Base-by-base conservation (phyloP, 1,140 invertebrate species). In the Stegodyphus dumicola region DNA sequence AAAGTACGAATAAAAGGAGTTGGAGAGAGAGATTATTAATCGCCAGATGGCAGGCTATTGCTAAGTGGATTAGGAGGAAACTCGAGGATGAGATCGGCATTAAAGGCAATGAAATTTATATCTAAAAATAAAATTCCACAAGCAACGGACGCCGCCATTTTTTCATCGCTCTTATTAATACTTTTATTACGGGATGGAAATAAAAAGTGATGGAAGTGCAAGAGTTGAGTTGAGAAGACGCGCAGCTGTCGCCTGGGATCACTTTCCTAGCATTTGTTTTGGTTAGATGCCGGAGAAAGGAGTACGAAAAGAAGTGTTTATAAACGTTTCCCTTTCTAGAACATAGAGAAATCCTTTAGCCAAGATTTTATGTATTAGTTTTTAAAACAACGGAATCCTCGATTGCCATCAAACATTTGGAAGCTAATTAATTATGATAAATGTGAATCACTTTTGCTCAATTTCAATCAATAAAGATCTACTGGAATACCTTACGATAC, bases 71-170 rank as follows among this genome's bases (percentile, higher is more conserved):
- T 78, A 70, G 6, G 67, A 48, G 53, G 78, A 64, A 80, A 73
- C 67, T 10, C 6, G 69, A 71, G 13, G 33, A 52, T 54, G 69
- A 48, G 17, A 56, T 66, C 69, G 17, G 71, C 56, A 73, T 83
- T 83, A 75, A 81, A 83, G 71, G 73, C 80, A 83, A 66, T 75
- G 71, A 83, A 83, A 83, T 83, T 83, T 83, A 83, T 75, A 67
- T 83, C 80, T 83, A 83, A 83, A 83, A 83, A 83, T 83, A 83
- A 75, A 67, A 83, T 83, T 83, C 56, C 52, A 66, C 71, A 51
- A 81, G 78, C 17, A 64, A 56, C 54, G 10, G 49, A 33, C 10
- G 48, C 52, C 15, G 33, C 64, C 49, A 13, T 65, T 48, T 77
- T 56, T 77, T 77, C 76, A 66, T 51, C 60, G 15, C 60, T 81